Base-by-base conservation (phyloP, 2,797 vertebrate species). In the Diplodus sargus region DNA sequence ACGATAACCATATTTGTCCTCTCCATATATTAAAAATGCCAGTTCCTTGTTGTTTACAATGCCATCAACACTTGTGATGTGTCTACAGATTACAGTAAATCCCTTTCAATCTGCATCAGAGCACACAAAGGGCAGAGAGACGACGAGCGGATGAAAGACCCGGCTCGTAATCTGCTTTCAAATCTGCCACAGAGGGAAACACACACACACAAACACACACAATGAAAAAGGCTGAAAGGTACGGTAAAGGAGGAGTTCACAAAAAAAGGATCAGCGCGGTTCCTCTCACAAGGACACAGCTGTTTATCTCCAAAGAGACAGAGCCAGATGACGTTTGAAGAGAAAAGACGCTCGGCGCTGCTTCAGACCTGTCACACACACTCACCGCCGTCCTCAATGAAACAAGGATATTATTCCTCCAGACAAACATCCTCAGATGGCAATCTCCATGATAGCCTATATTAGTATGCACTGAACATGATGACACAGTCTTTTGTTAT, bases 251-350 rank as follows among this genome's bases (percentile, higher is more conserved):
- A 64, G 78, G 56, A 51, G 77, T 78, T 81, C 6, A 63, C 58
- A 49, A 80, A 80, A 76, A 25, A 88, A 54, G 70, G 67, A 87
- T 84, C 78, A 70, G 81, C 76, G 59, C 15, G 47, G 74, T 77
- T 86, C 77, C 62, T 87, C 63, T 83, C 83, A 76, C 87, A 83
- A 91, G 85, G 89, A 90, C 81, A 77, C 80, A 70, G 77, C 84
- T 83, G 87, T 84, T 90, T 88, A 86, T 93, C 91, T 91, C 82
- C 65, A 93, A 90, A 92, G 89, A 91, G 75, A 85, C 86, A 79
- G 83, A 66, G 28, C 39, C 52, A 61, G 70, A 66, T 64, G 69
- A 81, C 42, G 53, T 59, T 51, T 53, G 43, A 48, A 70, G 65
- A 68, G 34, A 78, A 72, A 68, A 72, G 71, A 87, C 48, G 53